Conservation (phyloP, 2,113 vertebrate species). For the Amazona guildingii region DNA sequence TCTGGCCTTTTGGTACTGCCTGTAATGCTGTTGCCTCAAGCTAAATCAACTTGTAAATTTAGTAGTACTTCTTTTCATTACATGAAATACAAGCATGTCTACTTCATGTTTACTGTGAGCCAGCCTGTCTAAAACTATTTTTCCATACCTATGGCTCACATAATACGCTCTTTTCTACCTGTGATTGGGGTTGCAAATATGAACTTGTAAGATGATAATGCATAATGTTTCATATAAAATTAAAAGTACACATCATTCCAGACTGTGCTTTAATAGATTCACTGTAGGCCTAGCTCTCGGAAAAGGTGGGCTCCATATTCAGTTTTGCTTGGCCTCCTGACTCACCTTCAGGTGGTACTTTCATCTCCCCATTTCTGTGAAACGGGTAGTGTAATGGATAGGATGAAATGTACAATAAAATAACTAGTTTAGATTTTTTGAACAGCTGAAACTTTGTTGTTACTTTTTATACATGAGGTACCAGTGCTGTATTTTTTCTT, state of each 20-base stretch:
- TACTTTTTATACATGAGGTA: background rate
- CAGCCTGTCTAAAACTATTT: background rate
- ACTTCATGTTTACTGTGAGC: background rate
- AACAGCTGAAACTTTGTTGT: background rate
- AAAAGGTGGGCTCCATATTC: no score
- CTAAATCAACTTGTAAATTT: background rate
- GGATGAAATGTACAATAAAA: background rate
- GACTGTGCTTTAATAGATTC: background rate
- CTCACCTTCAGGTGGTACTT: background rate
- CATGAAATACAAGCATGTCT: background rate
- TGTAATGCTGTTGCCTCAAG: background rate
- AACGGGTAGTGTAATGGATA: background rate
- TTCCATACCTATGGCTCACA: background rate
- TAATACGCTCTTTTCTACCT: background rate
- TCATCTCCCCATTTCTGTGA: background rate
- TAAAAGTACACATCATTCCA: background rate
- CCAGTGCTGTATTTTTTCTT: background rate
- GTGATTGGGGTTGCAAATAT: background rate
- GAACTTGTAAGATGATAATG: background rate
- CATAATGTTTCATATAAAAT: background rate
- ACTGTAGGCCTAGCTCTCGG: background rate
- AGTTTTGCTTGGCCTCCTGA: background rate
- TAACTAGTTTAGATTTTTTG: background rate
- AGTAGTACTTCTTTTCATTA: background rate
- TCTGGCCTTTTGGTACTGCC: background rate